These are phyloP conservation scores for Sesamia nonagrioides DNA, from an alignment of 1,140 invertebrate genomes.

Conservation along the genomic window DNA sequence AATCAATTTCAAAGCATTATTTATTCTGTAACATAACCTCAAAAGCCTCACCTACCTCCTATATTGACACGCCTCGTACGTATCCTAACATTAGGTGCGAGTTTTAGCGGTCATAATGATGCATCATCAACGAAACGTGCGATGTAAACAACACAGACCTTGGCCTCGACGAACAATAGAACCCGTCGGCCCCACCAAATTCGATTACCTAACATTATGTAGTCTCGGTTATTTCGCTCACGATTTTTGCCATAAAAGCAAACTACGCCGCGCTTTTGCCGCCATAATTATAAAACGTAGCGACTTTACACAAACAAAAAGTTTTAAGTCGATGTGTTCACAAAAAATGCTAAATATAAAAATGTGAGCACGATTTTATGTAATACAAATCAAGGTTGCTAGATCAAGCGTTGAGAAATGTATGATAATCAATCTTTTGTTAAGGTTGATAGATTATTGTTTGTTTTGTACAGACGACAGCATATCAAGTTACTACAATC, in stretches of 20 bases:
- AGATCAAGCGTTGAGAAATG: conserved; percentile 24
- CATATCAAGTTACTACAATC: too few relatives aligned
- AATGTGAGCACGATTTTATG: background rate
- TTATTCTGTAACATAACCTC: conserved; percentile 1
- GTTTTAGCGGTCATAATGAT: conserved; percentile 57
- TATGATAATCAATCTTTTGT: conserved; percentile 16
- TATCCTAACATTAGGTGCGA: conserved; percentile 42
- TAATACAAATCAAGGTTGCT: conserved; percentile 7
- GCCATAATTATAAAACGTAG: conserved; percentile 41
- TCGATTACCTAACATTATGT: conserved; percentile 78
- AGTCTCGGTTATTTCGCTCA: conserved; percentile 75
- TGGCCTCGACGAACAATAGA: conserved; percentile 83
- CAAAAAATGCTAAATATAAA: conserved; percentile 27
- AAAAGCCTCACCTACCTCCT: conserved; percentile 14
- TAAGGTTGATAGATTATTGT: conserved; percentile 30
- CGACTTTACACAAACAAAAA: background rate
- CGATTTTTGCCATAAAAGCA: conserved; percentile 75
- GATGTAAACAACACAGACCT: conserved; percentile 83
- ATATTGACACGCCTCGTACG: conserved; percentile 37
- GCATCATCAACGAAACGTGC: conserved; percentile 64
- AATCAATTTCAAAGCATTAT: background rate
- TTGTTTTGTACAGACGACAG: too few relatives aligned
- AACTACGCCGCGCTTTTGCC: conserved; percentile 48
- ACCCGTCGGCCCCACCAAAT: conserved; percentile 81
- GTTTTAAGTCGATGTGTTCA: conserved; percentile 6